Percentiles rank a stretch among this genome's conserved stretches.
Evolutionary conservation across 2,113 vertebrate species (phyloP).

Genomic region (Daubentonia madagascariensis): DNA sequence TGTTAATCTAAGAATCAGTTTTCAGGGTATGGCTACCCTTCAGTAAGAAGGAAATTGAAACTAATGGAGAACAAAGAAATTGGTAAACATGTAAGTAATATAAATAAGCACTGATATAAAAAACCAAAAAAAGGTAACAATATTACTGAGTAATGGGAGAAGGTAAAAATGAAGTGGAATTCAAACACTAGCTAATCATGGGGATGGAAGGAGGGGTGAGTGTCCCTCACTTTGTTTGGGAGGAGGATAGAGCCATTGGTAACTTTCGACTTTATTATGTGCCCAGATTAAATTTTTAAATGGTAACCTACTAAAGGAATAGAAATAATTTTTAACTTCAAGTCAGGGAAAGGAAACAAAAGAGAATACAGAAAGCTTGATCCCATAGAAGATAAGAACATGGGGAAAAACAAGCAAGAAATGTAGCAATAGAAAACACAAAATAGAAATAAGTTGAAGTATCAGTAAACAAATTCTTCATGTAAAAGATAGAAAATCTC

Average conservation of each 20-base stretch:
- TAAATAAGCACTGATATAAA: neutral
- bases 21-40: neutral
- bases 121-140: neutral
- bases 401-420: neutral
- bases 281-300: neutral
- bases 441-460: slow-evolving; percentile 6
- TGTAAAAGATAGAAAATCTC: neutral
- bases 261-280: neutral
- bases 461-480: neutral
- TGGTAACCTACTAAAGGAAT: neutral
- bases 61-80: neutral
- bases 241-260: neutral
- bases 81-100: slow-evolving; percentile 4
- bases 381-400: neutral
- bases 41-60: neutral
- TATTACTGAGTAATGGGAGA: neutral
- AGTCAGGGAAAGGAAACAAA: neutral
- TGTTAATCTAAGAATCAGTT: slow-evolving; percentile 9
- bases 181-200: neutral
- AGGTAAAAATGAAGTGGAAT: neutral
- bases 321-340: neutral
- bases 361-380: neutral
- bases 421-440: neutral
- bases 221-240: neutral
- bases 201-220: neutral